Base-by-base conservation (phyloP, 2,113 vertebrate species). In the Microcebus ravelobensis region DNA sequence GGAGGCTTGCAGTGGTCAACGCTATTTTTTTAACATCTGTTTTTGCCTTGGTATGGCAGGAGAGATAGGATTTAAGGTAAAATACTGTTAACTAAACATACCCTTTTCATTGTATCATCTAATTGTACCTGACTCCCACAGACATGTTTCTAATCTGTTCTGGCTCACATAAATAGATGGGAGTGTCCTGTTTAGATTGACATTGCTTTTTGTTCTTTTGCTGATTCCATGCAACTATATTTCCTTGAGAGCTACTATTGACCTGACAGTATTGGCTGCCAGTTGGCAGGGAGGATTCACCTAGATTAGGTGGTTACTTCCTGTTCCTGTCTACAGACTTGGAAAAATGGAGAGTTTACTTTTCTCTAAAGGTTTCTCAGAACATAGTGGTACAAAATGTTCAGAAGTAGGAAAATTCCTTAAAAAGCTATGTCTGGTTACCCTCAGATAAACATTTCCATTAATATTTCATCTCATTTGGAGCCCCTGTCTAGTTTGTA, bases 391-490 rank as follows among this genome's bases (percentile, higher is more conserved):
- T 91, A 97, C 70, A 96, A 87, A 91, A 89, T 96, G 77, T 94
- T 96, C 74, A 96, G 68, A 96, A 92, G 63, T 87, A 93, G 84
- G 34, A 87, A 94, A 94, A 94, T 87, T 92, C 84, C 87, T 94
- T 95, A 67, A 95, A 95, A 96, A 91, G 13, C 25, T 84, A 34
- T 89, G 71, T 81, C 83, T 98, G 74, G 76, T 96, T 96, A 87
- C 84, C 88, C 61, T 94, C 50, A 96, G 77, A 94, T 88, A 96
- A 95, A 96, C 31, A 92, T 96, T 96, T 96, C 74, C 90, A 82
- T 96, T 97, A 96, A 96, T 94, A 94, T 95, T 96, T 97, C 61
- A 96, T 93, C 80, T 96, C 59, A 94, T 88, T 97, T 97, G 97
- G 90, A 95, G 39, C n/a, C 31, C n/a, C 48, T 91, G 96, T 96